phyloP scores from a whole-genome alignment of 2,113 vertebrate species.

The Myocastor coypus region DNA sequence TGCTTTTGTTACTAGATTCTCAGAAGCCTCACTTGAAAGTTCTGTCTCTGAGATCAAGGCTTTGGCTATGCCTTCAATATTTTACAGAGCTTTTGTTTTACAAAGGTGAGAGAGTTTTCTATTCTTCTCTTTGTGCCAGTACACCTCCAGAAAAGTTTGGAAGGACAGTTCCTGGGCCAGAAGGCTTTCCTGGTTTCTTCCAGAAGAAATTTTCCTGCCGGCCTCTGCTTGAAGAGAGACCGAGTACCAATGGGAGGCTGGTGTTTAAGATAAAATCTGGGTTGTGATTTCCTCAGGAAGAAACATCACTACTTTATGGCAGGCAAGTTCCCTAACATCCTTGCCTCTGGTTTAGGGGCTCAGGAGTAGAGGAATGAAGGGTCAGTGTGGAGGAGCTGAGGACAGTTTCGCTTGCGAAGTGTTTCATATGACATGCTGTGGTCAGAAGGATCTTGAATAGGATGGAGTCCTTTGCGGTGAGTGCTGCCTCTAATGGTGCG shows the following conservation, averaged over 20 bases:
- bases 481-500: not conserved
- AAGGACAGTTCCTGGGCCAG: constrained; percentile 34
- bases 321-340: not conserved
- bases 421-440: not conserved
- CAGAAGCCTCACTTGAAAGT: not conserved
- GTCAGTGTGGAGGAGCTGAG: not conserved
- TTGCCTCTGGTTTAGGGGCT: constrained; percentile 9
- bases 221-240: constrained; percentile 38
- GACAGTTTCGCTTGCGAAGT: not conserved
- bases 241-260: not conserved
- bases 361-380: not conserved
- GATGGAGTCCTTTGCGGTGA: not conserved
- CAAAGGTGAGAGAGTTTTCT: not conserved
- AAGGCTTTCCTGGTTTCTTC: constrained; percentile 30
- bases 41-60: not conserved
- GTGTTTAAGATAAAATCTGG: constrained; percentile 51
- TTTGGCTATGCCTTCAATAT: constrained; percentile 11
- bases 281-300: constrained; percentile 56
- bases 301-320: constrained; percentile 13
- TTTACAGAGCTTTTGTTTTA: constrained; percentile 5
- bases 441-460: not conserved
- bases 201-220: not conserved
- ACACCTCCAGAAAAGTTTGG: constrained; percentile 2
- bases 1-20: constrained; percentile 26
- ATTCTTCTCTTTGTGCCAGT: not conserved